Evolutionary conservation across 2,797 vertebrate species (phyloP).

Genomic region (Pampus argenteus): DNA sequence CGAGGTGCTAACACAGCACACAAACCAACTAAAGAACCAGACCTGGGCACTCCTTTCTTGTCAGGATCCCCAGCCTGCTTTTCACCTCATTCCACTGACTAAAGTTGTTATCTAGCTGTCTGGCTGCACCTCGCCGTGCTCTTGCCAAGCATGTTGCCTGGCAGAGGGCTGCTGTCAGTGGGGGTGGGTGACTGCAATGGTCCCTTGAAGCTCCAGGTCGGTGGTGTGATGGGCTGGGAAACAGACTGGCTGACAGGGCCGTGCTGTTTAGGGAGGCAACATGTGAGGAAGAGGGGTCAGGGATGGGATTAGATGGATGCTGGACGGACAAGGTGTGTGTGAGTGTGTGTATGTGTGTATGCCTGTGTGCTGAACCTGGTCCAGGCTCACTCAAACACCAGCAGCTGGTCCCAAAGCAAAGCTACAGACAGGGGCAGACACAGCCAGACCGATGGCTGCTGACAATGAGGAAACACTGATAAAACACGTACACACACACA

Average conservation of each 20-base stretch:
- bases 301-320: constrained; percentile 61
- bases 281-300: constrained; percentile 60
- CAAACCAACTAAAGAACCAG: constrained; percentile 60
- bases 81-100: constrained; percentile 59
- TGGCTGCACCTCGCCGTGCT: constrained; percentile 65
- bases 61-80: constrained; percentile 47
- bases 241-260: constrained; percentile 72
- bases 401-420: constrained; percentile 67
- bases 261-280: constrained; percentile 69
- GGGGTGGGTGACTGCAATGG: constrained; percentile 61
- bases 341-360: constrained; percentile 28
- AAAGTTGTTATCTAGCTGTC: constrained; percentile 70
- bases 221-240: constrained; percentile 75
- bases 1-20: constrained; percentile 63
- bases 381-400: constrained; percentile 68
- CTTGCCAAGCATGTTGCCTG: constrained; percentile 73
- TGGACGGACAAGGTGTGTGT: constrained; percentile 54
- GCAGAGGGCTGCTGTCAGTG: constrained; percentile 72
- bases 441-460: constrained; percentile 63
- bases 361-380: constrained; percentile 51
- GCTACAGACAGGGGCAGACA: constrained; percentile 57
- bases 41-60: constrained; percentile 39
- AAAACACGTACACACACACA: constrained; percentile 35
- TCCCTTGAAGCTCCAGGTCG: constrained; percentile 73
- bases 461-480: constrained; percentile 76